Percentiles rank a stretch among this genome's conserved stretches.
Conservation (phyloP, 2,113 vertebrate species). For the Leptosomus discolor region DNA sequence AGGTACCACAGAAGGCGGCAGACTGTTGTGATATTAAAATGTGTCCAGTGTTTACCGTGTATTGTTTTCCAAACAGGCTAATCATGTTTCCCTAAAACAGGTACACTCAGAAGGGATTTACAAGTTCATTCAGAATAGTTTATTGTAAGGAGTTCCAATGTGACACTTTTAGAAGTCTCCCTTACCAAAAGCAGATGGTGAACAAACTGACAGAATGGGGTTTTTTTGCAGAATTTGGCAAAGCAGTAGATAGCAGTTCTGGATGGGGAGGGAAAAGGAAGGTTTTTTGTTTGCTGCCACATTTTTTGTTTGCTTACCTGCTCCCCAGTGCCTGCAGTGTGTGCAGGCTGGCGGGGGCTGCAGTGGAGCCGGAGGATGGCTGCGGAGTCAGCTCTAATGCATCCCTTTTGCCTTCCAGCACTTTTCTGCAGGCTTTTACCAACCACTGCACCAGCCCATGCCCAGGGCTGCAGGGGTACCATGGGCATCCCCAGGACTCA, state of each 20-base stretch:
- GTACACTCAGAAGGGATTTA: not conserved
- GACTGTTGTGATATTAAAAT: not conserved
- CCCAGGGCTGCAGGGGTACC: not conserved
- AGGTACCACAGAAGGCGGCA: not conserved
- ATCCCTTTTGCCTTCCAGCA: not conserved
- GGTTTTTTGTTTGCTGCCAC: not conserved
- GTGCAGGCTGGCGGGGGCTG: not conserved
- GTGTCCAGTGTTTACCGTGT: fast-evolving
- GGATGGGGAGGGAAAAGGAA: not conserved
- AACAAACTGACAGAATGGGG: not conserved
- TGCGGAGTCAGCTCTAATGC: not conserved
- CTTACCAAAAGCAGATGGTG: not conserved
- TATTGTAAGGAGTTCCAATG: not conserved
- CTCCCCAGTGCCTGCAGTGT: not conserved
- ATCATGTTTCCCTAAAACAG: not conserved
- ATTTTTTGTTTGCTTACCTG: too few relatives aligned
- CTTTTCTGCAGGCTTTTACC: not conserved
- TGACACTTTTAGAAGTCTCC: not conserved
- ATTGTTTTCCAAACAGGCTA: not conserved
- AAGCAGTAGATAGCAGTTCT: not conserved
- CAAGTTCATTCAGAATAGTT: not conserved
- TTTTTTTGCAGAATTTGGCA: not conserved
- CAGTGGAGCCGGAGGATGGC: fast-evolving
- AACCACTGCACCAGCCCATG: not conserved
- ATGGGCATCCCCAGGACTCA: not conserved